Base-by-base conservation (phyloP, 2,797 vertebrate genomes). In the Tinamus major region DNA sequence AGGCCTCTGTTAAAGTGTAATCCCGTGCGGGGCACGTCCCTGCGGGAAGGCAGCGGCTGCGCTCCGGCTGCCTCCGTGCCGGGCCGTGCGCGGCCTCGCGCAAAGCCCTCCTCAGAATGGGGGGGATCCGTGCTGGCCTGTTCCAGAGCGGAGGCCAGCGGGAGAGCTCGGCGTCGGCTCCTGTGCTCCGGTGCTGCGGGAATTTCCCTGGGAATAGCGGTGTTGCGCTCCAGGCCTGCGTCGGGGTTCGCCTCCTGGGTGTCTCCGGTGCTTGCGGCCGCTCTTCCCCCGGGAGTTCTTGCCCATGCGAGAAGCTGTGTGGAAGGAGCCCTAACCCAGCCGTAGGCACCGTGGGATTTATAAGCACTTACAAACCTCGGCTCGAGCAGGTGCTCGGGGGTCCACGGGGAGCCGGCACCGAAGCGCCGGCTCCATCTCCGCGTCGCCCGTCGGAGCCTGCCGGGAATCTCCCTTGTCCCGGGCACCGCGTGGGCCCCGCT, bases 1-100 rank as follows among this genome's bases (percentile, higher is more conserved):
- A 79, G 85, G 88, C 74, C 77, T 96, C 93, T 96, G 93, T 96
- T 96, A 96, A 96, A 96, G 46, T 94, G 87, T 95, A 96, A 96
- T 91, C 95, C 63, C 33, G 81, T 81, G 55, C 31, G 18, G 80
- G 82, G 56, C 85, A 88, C 91, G 90, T n/a, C 87, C 76, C 0
- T 67, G 44, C 90, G 90, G 74, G 87, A 91, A 70, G 62, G 85
- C 29, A 35, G 85, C 8, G 56, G 39, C 91, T 88, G 39, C 81
- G 82, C 65, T 6, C 62, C 26, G 29, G 65, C 62, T 91, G 79
- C 79, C 81, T 24, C 0, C 62, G 85, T 33, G 83, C 51, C n/a
- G n/a, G n/a, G n/a, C n/a, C n/a, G n/a, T n/a, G n/a, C n/a, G n/a
- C n/a, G n/a, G n/a, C n/a, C n/a, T n/a, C n/a, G 35, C 35, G 7